These are phyloP conservation scores for Caenorhabditis sp. DNA, from an alignment of 2,888 invertebrate genomes.

Conservation along the genomic window DNA sequence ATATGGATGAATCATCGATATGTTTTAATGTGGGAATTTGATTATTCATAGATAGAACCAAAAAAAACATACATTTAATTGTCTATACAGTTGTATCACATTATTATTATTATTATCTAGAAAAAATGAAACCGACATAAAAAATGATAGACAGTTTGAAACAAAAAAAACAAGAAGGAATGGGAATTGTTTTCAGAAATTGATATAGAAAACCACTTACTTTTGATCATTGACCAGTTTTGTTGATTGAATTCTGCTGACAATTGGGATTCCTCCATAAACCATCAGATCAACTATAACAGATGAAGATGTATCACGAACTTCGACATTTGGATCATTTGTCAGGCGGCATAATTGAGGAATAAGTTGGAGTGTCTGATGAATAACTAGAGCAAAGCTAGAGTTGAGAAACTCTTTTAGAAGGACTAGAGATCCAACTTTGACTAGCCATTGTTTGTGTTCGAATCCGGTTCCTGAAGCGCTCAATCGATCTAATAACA, in stretches of 20 bases:
- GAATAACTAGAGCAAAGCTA: constrained; percentile 36
- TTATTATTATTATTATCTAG: no score
- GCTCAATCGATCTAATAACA: constrained; percentile 25
- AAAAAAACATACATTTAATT: no score
- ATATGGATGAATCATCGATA: no score
- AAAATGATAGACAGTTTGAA: no score
- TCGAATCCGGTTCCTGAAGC: constrained; percentile 20
- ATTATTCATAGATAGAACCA: no score
- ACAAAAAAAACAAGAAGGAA: no score
- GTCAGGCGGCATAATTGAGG: constrained; percentile 27
- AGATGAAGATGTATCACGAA: constrained; percentile 30
- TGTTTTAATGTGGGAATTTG: no score
- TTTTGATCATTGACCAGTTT: constrained; percentile 31
- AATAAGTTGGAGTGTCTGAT: constrained; percentile 20
- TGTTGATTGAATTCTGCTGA: constrained; percentile 10
- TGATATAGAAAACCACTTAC: constrained; percentile 10
- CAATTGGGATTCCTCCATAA: constrained; percentile 28
- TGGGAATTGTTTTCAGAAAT: no score
- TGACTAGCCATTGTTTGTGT: constrained; percentile 38
- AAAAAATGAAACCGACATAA: no score
- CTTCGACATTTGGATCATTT: constrained; percentile 34
- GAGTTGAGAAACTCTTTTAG: constrained; percentile 26
- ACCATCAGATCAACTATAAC: constrained; percentile 62
- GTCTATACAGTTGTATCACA: no score
- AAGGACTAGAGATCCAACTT: constrained; percentile 29